Percentiles rank a stretch among this genome's conserved stretches.
phyloP scores from a whole-genome alignment of 2,888 invertebrate genomes.

The Nephrotoma flavescens region DNA sequence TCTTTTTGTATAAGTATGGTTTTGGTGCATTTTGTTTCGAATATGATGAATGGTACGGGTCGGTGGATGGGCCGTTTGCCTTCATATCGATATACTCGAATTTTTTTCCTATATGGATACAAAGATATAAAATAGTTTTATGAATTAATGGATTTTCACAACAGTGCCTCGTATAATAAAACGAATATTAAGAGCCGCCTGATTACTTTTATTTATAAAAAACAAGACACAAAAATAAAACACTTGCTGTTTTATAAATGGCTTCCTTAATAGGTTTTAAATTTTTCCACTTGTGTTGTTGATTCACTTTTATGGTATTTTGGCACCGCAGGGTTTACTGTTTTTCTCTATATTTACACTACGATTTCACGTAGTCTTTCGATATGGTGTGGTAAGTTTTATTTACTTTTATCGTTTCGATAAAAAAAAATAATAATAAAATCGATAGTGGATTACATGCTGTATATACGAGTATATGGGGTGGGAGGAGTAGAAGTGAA shows the following conservation, averaged over 20 bases:
- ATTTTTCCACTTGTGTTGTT: not conserved
- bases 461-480: not conserved
- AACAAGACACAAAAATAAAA: not conserved
- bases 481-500: not conserved
- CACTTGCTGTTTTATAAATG: not conserved
- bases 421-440: not conserved
- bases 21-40: not conserved
- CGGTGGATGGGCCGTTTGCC: not conserved
- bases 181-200: not conserved
- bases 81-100: conserved; percentile 18
- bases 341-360: not conserved
- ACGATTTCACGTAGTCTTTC: not conserved
- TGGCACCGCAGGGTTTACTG: not conserved
- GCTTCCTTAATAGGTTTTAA: not conserved
- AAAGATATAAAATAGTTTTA: not conserved
- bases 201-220: not conserved
- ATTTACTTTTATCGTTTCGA: not conserved
- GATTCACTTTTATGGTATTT: not conserved
- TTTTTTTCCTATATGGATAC: conserved; percentile 17
- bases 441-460: not conserved
- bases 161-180: not conserved
- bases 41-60: not conserved
- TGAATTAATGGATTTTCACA: not conserved
- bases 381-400: not conserved
- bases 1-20: not conserved